phyloP scores from a whole-genome alignment of 2,113 vertebrate species.

The Atractosteus spatula region DNA sequence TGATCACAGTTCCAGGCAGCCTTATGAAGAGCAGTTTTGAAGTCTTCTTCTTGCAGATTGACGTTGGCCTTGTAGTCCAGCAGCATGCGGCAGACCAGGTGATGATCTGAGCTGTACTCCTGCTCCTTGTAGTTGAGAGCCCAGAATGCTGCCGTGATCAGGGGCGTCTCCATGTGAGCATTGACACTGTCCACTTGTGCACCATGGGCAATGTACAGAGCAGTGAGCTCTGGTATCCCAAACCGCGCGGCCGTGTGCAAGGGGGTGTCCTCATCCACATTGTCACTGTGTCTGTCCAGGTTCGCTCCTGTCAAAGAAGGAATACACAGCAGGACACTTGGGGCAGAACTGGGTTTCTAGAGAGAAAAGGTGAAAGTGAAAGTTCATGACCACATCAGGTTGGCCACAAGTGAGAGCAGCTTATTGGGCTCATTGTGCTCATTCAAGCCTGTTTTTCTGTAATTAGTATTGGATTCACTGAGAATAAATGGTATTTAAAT shows the following conservation, averaged over 20 bases:
- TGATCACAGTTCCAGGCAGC: slow-evolving; percentile 95
- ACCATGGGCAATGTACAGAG: slow-evolving; percentile 77
- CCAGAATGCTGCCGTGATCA: slow-evolving; percentile 84
- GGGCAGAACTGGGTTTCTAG: background rate
- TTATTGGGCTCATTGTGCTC: too few relatives aligned
- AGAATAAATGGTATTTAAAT: too few relatives aligned
- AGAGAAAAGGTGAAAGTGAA: background rate
- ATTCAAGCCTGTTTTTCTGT: too few relatives aligned
- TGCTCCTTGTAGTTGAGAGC: slow-evolving; percentile 80
- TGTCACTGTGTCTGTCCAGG: slow-evolving; percentile 74
- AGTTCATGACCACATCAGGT: too few relatives aligned
- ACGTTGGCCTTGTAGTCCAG: slow-evolving; percentile 80
- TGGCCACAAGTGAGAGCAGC: too few relatives aligned
- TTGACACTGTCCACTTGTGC: slow-evolving; percentile 76
- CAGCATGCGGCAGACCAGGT: slow-evolving; percentile 80
- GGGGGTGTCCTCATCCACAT: slow-evolving; percentile 81
- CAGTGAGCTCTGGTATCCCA: slow-evolving; percentile 78
- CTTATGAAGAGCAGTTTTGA: slow-evolving; percentile 89
- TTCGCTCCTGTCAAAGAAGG: slow-evolving; percentile 72
- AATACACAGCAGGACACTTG: background rate
- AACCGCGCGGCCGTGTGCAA: slow-evolving; percentile 78
- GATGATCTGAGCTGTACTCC: slow-evolving; percentile 79
- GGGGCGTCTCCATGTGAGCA: slow-evolving; percentile 78
- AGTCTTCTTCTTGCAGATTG: slow-evolving; percentile 79
- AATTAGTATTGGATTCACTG: too few relatives aligned